phyloP scores from a whole-genome alignment of 2,113 vertebrate genomes.

The Ursus arctos region DNA sequence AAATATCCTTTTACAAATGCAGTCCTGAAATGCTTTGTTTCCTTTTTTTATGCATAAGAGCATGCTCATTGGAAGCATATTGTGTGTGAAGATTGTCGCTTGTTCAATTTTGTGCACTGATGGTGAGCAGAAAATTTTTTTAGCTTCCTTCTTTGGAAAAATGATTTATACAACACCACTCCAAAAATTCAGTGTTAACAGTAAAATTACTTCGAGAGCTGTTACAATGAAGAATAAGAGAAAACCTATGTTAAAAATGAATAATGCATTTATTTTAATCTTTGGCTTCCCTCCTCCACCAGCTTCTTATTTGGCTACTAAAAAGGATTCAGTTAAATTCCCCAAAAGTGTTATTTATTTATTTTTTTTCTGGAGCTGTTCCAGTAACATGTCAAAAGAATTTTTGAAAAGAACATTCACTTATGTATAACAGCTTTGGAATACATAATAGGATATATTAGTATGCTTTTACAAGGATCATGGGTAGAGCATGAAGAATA shows the following conservation, averaged over 20 bases:
- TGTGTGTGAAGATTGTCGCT: conserved; percentile 70
- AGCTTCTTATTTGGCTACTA: conserved; percentile 54
- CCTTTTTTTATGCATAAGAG: conserved; percentile 52
- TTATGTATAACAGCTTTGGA: conserved; percentile 68
- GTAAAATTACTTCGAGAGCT: conserved; percentile 65
- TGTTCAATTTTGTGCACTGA: conserved; percentile 70
- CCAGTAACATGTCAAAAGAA: conserved; percentile 74
- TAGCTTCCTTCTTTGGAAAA: conserved; percentile 65
- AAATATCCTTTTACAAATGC: conserved; percentile 51
- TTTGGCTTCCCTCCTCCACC: conserved; percentile 33
- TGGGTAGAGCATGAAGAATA: conserved; percentile 9
- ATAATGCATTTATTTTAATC: conserved; percentile 74
- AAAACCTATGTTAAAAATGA: conserved; percentile 71
- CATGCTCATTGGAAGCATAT: conserved; percentile 69
- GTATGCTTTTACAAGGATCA: conserved; percentile 60
- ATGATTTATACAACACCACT: conserved; percentile 59
- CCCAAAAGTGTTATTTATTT: conserved; percentile 71
- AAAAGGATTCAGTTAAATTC: conserved; percentile 71
- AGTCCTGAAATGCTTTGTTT: conserved; percentile 67
- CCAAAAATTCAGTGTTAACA: conserved; percentile 66
- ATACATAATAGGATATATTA: conserved; percentile 63
- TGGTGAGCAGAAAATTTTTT: conserved; percentile 65
- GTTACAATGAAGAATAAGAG: conserved; percentile 66
- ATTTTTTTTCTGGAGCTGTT: conserved; percentile 64
- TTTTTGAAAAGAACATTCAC: conserved; percentile 74